Conservation (phyloP, 2,888 invertebrate genomes). For the Pecten maximus region DNA sequence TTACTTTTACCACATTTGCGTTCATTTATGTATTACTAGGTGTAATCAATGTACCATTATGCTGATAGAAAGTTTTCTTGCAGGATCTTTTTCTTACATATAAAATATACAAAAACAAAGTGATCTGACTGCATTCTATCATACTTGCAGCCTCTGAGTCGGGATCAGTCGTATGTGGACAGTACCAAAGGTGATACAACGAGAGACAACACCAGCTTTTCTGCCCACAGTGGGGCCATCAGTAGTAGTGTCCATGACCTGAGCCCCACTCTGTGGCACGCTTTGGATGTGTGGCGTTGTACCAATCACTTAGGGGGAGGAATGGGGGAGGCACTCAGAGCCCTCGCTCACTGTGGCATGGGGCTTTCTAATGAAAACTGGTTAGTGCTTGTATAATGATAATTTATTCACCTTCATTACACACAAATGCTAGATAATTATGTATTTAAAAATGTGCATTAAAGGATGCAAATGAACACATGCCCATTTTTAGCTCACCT, state of each 20-base stretch:
- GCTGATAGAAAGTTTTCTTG: no score
- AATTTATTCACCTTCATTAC: neutral
- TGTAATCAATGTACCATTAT: no score
- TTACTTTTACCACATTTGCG: no score
- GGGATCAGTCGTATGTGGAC: neutral
- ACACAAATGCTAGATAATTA: no score
- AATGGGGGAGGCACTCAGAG: constrained; percentile 74
- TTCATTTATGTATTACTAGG: no score
- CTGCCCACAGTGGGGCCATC: constrained; percentile 72
- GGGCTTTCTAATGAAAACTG: constrained; percentile 80
- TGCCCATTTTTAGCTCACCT: no score
- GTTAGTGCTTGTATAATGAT: constrained; percentile 60
- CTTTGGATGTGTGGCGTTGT: constrained; percentile 82
- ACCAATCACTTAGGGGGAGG: constrained; percentile 76
- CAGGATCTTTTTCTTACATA: no score
- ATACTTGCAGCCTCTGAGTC: constrained; percentile 45
- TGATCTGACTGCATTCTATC: neutral
- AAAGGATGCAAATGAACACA: no score
- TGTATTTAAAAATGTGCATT: no score
- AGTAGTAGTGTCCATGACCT: constrained; percentile 82
- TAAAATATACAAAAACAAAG: no score
- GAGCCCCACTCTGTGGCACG: constrained; percentile 82
- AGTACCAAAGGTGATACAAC: neutral
- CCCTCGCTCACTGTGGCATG: constrained; percentile 78
- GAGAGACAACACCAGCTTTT: constrained; percentile 35